Base-by-base conservation (phyloP, 2,797 vertebrate species). In the Lates japonicus region DNA sequence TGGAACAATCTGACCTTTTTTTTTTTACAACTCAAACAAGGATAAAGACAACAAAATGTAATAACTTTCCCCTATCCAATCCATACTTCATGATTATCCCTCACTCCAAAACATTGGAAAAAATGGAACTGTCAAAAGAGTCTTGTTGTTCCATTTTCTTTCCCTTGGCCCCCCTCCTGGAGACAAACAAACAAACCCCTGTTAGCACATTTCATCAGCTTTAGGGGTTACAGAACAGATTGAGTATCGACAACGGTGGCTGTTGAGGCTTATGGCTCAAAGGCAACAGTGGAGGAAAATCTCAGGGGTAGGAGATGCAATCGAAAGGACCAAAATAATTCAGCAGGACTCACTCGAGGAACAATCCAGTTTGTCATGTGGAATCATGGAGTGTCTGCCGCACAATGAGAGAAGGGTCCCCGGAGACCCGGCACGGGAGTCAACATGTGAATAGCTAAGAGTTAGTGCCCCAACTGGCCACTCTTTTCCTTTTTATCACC, bases 161-260 rank as follows among this genome's bases (percentile, higher is more conserved):
- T 90, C 86, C 87, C 81, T 78, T 82, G 77, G 31, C 85, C 90
- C 91, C 89, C 87, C 88, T 90, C 86, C 88, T 85, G 80, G 88
- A 93, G 93, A 92, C 93, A 93, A 94, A 94, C 92, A 93, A 93
- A 94, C 92, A 91, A 91, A 93, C 86, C 91, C 92, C 93, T 89
- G 93, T 95, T 94, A 94, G 94, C 93, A 93, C 90, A 94, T 95
- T 95, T 94, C 92, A 93, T 93, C 92, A 94, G 93, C 92, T 94
- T 95, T 94, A 93, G 92, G 94, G 93, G 94, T 94, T 94, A 94
- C 93, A 92, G 93, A 93, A 93, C 93, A 95, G 95, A 95, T 95
- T 95, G 94, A 94, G 94, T 95, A 96, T 95, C 90, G 94, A 95
- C 94, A 92, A 86, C 70, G 67, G 80, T 89, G 90, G 91, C 91